Evolutionary conservation across 1,140 invertebrate species (phyloP).

Genomic region (Aricia agestis): DNA sequence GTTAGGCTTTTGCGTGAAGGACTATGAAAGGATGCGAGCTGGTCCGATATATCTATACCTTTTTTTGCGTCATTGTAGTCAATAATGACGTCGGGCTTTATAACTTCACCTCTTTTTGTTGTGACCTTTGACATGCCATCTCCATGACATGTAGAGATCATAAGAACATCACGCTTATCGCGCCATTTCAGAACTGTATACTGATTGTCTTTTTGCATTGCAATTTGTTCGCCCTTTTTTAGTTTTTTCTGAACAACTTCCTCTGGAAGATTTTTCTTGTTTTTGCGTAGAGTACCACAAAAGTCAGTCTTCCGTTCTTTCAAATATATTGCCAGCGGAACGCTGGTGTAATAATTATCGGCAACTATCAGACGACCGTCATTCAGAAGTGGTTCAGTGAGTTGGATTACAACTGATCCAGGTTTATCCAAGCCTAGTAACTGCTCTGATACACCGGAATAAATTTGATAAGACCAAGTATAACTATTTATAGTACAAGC

Average conservation of each 20-base stretch:
- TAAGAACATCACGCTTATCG: conserved; percentile 48
- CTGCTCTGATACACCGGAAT: conserved; percentile 23
- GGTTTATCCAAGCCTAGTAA: conserved; percentile 32
- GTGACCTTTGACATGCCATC: conserved; percentile 38
- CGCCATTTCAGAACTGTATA: conserved; percentile 55
- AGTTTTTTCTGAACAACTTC: conserved; percentile 45
- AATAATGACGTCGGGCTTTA: conserved; percentile 47
- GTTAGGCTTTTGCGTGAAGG: conserved; percentile 29
- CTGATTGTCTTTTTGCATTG: conserved; percentile 43
- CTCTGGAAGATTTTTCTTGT: conserved; percentile 38
- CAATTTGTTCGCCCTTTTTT: conserved; percentile 44
- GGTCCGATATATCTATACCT: conserved; percentile 54
- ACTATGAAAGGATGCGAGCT: conserved; percentile 23
- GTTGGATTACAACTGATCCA: conserved; percentile 29
- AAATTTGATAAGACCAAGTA: conserved; percentile 32
- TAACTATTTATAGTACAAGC: conserved; percentile 29
- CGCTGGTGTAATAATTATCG: conserved; percentile 65
- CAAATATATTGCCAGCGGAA: conserved; percentile 48
- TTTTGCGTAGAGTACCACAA: conserved; percentile 46
- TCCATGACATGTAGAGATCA: conserved; percentile 38
- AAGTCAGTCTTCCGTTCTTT: conserved; percentile 47
- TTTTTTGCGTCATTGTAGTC: conserved; percentile 55
- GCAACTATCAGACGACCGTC: conserved; percentile 50
- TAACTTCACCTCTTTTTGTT: conserved; percentile 34
- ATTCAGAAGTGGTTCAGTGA: conserved; percentile 39